Percentiles rank a stretch among this genome's conserved stretches.
These are phyloP conservation scores for Notiomystis cincta DNA, from an alignment of 2,113 vertebrate species.

Conservation along the genomic window DNA sequence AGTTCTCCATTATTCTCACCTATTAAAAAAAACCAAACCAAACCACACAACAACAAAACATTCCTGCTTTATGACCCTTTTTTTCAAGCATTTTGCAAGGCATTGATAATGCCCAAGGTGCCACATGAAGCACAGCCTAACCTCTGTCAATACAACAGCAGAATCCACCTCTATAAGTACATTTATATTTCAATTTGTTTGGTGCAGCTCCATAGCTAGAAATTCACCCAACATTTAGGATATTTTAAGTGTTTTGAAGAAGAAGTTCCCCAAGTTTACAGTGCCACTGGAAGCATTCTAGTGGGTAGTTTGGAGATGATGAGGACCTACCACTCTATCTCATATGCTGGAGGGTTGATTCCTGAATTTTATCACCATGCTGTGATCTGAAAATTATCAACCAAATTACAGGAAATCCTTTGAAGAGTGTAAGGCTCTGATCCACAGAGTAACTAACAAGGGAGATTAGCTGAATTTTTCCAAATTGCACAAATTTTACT, in stretches of 20 bases:
- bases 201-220: neutral
- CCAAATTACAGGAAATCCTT: neutral
- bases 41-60: neutral
- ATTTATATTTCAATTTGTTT: neutral
- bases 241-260: neutral
- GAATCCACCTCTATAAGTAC: neutral
- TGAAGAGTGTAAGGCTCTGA: neutral
- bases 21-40: neutral
- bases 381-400: neutral
- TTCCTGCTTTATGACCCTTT: accelerated
- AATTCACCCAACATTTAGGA: neutral
- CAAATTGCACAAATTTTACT: neutral
- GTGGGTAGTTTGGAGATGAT: neutral
- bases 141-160: neutral
- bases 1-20: neutral
- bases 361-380: neutral
- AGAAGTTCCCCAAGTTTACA: neutral
- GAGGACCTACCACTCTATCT: neutral
- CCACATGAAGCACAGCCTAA: neutral
- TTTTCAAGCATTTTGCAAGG: neutral
- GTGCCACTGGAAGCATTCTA: neutral
- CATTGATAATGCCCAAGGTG: neutral
- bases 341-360: neutral
- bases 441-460: neutral
- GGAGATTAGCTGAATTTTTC: neutral